Evolutionary conservation across 2,888 invertebrate species (phyloP), one percentile per base, ranked within the genome.

Genomic region (Melanostoma mellinum): DNA sequence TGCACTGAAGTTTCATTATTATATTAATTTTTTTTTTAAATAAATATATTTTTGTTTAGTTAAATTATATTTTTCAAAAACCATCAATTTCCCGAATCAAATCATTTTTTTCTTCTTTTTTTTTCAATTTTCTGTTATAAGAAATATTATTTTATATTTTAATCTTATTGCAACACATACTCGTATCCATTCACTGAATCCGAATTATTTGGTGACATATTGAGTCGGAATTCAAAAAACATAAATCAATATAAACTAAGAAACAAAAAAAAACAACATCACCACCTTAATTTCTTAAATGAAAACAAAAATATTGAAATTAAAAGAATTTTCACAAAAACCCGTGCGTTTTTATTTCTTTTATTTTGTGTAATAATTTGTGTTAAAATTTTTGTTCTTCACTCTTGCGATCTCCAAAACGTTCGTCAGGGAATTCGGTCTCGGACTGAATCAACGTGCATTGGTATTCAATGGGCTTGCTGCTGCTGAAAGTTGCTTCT

Each of bases 391-490:
- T 20, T 52, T 38, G 44, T 36, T 56, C 50, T 73, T 56, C 20
- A 52, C 6, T 35, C 35, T 36, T 86, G 85, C 85, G 86, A 85
- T 84, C 86, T 86, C 84, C 74, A 86, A 87, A 88, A 89, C 90
- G 88, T 88, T 89, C 90, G 91, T 90, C 91, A 90, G 91, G 90
- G 88, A 88, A 87, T 86, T 87, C 87, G 88, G 88, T 88, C 88
- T 88, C 89, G 89, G 88, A 89, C 89, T 89, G 87, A 88, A 87
- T 71, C 82, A 75, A 72, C 76, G 71, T 78, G 56, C 78, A 82
- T 82, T 69, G 82, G 78, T 69, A 79, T 75, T 71, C 71, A 71
- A 9, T 73, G 56, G 68, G 63, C 42, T 56, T 53, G 74, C 74
- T 74, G 78, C 42, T 50, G 78, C 42, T 50, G 69, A 77, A 82